Evolutionary conservation across 2,113 vertebrate genomes (phyloP).

Genomic region (Malurus cyaneus): DNA sequence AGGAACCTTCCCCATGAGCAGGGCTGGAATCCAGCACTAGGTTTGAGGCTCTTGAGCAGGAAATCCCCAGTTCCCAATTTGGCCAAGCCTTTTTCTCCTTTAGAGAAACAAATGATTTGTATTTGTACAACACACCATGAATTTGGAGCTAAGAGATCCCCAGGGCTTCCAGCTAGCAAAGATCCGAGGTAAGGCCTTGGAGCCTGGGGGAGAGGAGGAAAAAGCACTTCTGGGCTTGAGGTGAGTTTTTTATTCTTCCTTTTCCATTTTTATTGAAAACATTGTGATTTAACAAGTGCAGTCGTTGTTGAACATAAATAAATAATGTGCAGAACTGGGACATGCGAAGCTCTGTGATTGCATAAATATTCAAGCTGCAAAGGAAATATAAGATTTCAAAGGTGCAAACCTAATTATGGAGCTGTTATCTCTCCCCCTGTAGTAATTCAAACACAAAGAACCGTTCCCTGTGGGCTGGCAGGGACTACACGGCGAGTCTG

Average conservation of each 20-base stretch:
- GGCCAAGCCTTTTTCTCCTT: background rate
- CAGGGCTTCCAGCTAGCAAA: background rate
- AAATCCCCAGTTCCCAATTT: background rate
- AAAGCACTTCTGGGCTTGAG: background rate
- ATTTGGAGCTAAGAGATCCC: background rate
- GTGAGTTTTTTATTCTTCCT: background rate
- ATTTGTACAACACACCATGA: background rate
- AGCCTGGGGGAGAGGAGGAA: background rate
- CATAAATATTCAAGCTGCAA: slow-evolving; percentile 57
- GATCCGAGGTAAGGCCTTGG: background rate
- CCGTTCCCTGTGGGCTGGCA: background rate
- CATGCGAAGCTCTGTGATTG: background rate
- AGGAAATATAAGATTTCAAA: slow-evolving; percentile 33
- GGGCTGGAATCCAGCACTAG: background rate
- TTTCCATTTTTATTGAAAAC: background rate
- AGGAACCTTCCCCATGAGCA: accelerated
- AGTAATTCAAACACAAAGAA: slow-evolving; percentile 7
- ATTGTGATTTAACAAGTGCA: slow-evolving; percentile 24
- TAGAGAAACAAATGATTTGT: background rate
- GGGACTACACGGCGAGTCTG: background rate
- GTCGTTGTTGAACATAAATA: slow-evolving; percentile 38
- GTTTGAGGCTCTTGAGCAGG: background rate
- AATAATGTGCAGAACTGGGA: slow-evolving; percentile 48
- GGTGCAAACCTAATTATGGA: slow-evolving; percentile 15
- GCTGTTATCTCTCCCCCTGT: background rate